phyloP scores from a whole-genome alignment of 2,113 vertebrate species.

The Bothrops jararaca region DNA sequence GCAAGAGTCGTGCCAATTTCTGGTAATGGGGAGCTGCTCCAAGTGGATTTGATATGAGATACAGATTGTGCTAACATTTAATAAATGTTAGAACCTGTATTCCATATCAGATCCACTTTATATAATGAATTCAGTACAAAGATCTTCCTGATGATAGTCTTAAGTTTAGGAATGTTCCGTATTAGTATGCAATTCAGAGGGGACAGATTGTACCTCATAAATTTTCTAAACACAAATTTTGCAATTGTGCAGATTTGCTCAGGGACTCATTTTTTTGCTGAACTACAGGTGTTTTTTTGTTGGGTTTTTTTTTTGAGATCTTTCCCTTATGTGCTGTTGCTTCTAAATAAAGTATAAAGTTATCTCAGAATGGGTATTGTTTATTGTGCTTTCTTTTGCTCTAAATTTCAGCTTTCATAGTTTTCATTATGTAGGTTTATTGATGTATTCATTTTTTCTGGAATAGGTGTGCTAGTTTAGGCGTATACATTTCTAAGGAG shows the following conservation, averaged over 20 bases:
- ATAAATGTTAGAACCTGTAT: neutral
- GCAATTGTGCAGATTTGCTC: neutral
- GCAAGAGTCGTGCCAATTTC: neutral
- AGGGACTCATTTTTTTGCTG: neutral
- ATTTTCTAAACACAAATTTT: neutral
- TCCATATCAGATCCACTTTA: too few relatives aligned
- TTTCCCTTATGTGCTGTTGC: neutral
- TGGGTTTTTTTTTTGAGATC: neutral
- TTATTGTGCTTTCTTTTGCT: neutral
- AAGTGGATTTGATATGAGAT: too few relatives aligned
- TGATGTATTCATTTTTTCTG: neutral
- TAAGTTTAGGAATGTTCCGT: neutral
- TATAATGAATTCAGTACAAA: neutral
- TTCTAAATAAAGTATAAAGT: neutral
- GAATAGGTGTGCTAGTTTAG: neutral
- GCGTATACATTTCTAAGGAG: neutral
- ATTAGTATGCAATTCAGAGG: neutral
- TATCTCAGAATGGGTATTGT: neutral
- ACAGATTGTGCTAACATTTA: neutral
- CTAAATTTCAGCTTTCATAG: neutral
- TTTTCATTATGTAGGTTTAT: neutral
- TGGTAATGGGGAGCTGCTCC: neutral
- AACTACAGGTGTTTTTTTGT: neutral
- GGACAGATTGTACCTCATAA: neutral
- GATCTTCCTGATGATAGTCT: neutral